Evolutionary conservation across 2,888 invertebrate genomes (phyloP).

Genomic region (Altica lythri): DNA sequence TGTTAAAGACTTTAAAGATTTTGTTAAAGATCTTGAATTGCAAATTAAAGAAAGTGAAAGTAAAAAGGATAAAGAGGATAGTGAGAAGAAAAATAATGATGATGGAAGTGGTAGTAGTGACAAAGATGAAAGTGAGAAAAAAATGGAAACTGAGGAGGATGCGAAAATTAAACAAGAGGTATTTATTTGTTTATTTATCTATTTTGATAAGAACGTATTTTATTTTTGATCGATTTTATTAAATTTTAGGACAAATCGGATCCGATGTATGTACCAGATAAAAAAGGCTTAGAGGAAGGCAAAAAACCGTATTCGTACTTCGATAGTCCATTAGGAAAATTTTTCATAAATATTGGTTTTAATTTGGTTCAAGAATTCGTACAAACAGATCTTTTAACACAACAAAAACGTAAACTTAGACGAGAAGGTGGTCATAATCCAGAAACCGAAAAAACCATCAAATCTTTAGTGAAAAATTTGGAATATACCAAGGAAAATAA

Average conservation of each 20-base stretch:
- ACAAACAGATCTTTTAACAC: conserved; percentile 86
- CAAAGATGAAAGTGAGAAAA: conserved; percentile 48
- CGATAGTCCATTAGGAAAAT: conserved; percentile 85
- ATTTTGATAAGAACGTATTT: background rate
- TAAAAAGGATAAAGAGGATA: conserved; percentile 48
- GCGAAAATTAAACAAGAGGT: conserved; percentile 41
- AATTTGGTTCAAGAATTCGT: conserved; percentile 92
- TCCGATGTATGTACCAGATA: conserved; percentile 30
- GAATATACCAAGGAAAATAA: conserved; percentile 87
- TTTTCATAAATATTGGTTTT: conserved; percentile 89
- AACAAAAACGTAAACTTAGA: conserved; percentile 83
- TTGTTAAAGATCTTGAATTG: conserved; percentile 64
- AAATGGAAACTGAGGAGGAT: conserved; percentile 35
- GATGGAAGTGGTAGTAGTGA: conserved; percentile 56
- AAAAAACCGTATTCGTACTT: conserved; percentile 68
- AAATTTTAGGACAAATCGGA: conserved; percentile 30
- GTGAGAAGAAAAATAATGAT: conserved; percentile 56
- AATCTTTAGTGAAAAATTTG: conserved; percentile 81
- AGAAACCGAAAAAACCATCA: conserved; percentile 77
- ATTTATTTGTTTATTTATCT: conserved; percentile 39
- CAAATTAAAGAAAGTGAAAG: conserved; percentile 53
- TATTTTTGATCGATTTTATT: background rate
- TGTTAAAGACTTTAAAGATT: conserved; percentile 74
- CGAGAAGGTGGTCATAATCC: conserved; percentile 69
- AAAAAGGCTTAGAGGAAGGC: conserved; percentile 54